Evolutionary conservation across 2,797 vertebrate genomes (phyloP), one percentile per base, ranked within the genome.

Genomic region (Todus mexicanus): DNA sequence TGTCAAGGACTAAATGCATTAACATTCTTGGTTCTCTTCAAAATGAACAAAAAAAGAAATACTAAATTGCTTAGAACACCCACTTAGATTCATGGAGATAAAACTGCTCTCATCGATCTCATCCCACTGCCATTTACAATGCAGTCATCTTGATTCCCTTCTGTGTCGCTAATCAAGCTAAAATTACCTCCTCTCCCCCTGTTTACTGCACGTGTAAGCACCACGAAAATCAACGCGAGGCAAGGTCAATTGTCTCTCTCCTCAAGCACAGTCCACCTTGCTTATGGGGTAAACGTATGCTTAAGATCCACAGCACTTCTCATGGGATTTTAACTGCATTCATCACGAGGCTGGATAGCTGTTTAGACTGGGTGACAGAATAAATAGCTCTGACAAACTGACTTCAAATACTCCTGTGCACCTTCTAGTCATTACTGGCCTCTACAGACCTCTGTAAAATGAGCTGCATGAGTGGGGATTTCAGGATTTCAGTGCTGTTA

Each of bases 71-170:
- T 91, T 48, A 64, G 76, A 95, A 95, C 94, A 91, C 84, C 93
- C 89, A 95, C 92, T 89, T 51, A 68, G 91, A 53, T 70, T 56
- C 74, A 81, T n/a, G 56, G 80, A 95, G 95, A 94, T 96, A 93
- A 96, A 54, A 93, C 79, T 76, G 29, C 63, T 68, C 92, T 92
- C 65, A 84, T 75, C 78, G 93, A 95, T 95, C 87, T 93, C 90
- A 87, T 81, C 93, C 90, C 84, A 75, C 91, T 79, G 82, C 91
- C 89, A 68, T 85, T 90, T 91, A 50, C 75, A 87, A 54, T 1
- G 8, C 84, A 86, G 86, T 84, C 84, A 70, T 75, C 81, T 74
- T 22, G 60, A 63, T 70, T 85, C 87, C 95, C 79, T 94, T 90
- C 94, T 90, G 76, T 63, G 77, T 38, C 77, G 77, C 59, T 69